phyloP scores from a whole-genome alignment of 2,113 vertebrate species.

The Oryzias javanicus region DNA sequence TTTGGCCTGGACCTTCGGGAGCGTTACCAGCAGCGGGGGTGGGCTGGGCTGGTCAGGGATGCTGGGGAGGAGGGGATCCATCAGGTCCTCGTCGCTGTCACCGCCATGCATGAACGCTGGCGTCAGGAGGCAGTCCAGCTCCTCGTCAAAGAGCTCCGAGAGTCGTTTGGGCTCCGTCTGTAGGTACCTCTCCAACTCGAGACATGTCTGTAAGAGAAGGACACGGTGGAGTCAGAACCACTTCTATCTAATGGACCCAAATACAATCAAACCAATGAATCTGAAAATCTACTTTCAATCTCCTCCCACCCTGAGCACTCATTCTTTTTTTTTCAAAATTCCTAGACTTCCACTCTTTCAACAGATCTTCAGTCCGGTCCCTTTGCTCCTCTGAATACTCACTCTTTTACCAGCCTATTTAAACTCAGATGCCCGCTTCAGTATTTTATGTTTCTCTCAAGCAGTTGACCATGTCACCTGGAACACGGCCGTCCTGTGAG shows the following conservation, averaged over 20 bases:
- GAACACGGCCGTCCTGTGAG: slow-evolving; percentile 44
- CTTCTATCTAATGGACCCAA: too few relatives aligned
- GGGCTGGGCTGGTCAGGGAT: slow-evolving; percentile 82
- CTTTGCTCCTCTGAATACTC: neutral
- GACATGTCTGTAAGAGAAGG: slow-evolving; percentile 85
- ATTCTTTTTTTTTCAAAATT: too few relatives aligned
- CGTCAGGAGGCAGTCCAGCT: slow-evolving; percentile 89
- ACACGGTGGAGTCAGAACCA: slow-evolving; percentile 29
- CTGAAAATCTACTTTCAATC: neutral
- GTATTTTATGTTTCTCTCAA: slow-evolving; percentile 41
- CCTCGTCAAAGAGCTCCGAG: slow-evolving; percentile 91
- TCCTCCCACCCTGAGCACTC: too few relatives aligned
- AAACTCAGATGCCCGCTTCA: slow-evolving; percentile 21
- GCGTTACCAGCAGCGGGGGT: slow-evolving; percentile 72
- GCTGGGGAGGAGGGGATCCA: slow-evolving; percentile 85
- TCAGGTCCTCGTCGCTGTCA: slow-evolving; percentile 83
- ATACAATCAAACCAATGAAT: neutral
- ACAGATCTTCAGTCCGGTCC: too few relatives aligned
- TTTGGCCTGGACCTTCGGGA: slow-evolving; percentile 84
- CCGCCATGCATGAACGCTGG: slow-evolving; percentile 82
- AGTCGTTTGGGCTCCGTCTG: slow-evolving; percentile 93
- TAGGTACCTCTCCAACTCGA: slow-evolving; percentile 95
- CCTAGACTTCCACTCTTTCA: too few relatives aligned
- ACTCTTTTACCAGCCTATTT: slow-evolving; percentile 22
- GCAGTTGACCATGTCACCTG: slow-evolving; percentile 62